phyloP scores from a whole-genome alignment of 2,113 vertebrate genomes.

The Puntigrus tetrazona region DNA sequence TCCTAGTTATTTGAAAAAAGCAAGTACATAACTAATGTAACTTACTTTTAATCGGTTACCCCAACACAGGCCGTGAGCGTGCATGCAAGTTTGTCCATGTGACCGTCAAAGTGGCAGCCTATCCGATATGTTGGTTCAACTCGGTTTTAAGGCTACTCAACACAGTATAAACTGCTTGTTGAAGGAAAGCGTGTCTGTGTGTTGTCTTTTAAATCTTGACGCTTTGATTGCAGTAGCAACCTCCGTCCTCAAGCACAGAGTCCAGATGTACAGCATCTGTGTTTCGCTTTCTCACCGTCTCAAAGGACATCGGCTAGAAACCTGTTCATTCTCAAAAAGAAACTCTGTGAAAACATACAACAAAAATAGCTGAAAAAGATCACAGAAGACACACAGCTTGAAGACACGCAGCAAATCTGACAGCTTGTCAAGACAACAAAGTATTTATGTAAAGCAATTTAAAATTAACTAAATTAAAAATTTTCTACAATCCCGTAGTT shows the following conservation, averaged over 20 bases:
- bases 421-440: neutral
- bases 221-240: neutral
- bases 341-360: conserved; percentile 20
- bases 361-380: conserved; percentile 24
- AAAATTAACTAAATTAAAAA: neutral
- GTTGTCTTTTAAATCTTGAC: neutral
- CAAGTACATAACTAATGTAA: no score
- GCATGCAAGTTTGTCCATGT: neutral
- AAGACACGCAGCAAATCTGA: neutral
- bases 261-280: neutral
- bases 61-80: no score
- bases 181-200: neutral
- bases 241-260: neutral
- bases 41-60: no score
- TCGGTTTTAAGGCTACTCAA: neutral
- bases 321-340: neutral
- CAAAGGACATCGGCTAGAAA: neutral
- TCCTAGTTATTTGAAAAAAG: no score
- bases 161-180: no score
- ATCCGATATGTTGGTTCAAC: neutral
- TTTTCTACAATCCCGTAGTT: neutral
- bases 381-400: neutral
- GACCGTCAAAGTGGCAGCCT: neutral
- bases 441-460: neutral
- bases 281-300: neutral